phyloP scores from a whole-genome alignment of 2,113 vertebrate species.

The Chaetops frenatus region DNA sequence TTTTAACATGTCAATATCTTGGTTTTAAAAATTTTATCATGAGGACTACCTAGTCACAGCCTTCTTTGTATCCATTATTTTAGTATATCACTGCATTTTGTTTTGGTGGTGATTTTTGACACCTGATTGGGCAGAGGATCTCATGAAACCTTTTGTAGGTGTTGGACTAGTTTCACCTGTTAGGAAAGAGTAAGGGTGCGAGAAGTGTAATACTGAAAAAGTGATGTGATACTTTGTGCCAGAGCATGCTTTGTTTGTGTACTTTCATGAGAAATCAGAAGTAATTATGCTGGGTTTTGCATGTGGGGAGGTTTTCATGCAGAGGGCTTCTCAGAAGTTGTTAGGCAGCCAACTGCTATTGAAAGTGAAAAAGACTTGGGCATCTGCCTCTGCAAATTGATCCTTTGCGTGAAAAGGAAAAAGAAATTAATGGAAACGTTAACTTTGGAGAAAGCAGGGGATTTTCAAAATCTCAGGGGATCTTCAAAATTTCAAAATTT shows the following conservation, averaged over 20 bases:
- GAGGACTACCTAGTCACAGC: neutral
- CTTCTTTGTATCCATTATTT: neutral
- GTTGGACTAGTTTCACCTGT: neutral
- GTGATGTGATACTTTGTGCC: neutral
- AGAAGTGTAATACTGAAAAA: neutral
- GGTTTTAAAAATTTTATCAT: neutral
- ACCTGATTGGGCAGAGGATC: neutral
- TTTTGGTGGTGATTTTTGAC: neutral
- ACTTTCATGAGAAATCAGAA: neutral
- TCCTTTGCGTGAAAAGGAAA: neutral
- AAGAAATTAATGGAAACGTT: neutral
- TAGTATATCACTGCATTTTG: neutral
- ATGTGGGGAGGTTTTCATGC: neutral
- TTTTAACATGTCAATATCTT: constrained; percentile 4
- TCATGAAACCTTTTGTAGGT: neutral
- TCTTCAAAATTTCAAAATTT: too few species aligned
- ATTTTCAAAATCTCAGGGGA: neutral
- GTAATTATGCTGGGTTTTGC: neutral
- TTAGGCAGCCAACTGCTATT: neutral
- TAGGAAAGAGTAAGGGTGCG: neutral
- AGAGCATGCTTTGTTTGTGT: neutral
- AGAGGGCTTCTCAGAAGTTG: neutral
- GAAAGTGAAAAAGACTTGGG: neutral
- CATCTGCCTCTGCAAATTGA: neutral
- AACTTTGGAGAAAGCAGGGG: neutral